Evolutionary conservation across 2,888 invertebrate genomes (phyloP).

Genomic region (Drosophila fulvimacula): DNA sequence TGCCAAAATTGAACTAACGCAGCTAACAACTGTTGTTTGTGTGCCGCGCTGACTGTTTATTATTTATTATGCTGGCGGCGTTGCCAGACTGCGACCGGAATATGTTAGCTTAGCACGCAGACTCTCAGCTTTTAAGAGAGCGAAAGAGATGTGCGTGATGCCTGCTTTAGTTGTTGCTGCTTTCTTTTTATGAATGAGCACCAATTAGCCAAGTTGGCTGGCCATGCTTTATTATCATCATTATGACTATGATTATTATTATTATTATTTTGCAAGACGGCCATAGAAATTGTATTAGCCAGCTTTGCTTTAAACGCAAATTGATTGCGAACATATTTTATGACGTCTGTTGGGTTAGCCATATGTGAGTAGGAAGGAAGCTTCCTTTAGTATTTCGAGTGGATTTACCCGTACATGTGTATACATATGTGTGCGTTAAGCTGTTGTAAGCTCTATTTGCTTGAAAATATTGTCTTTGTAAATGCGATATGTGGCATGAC

Average conservation of each 20-base stretch:
- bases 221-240: conserved; percentile 54
- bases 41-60: conserved; percentile 42
- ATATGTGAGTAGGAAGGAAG: conserved; percentile 8
- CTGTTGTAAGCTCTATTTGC: conserved; percentile 40
- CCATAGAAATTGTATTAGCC: conserved; percentile 29
- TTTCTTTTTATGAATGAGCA: conserved; percentile 63
- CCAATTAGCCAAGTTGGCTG: conserved; percentile 60
- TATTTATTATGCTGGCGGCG: conserved; percentile 39
- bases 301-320: conserved; percentile 39
- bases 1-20: conserved; percentile 48
- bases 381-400: conserved; percentile 15
- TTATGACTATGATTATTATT: conserved; percentile 50
- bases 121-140: conserved; percentile 37
- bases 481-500: conserved; percentile 13
- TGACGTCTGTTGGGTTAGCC: conserved; percentile 9
- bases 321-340: conserved; percentile 56
- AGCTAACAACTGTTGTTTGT: conserved; percentile 61
- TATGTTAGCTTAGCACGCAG: conserved; percentile 34
- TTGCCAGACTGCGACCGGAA: conserved; percentile 43
- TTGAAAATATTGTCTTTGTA: conserved; percentile 26
- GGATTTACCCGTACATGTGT: conserved; percentile 22
- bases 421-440: conserved; percentile 29
- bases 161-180: background rate
- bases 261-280: conserved; percentile 16
- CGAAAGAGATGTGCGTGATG: background rate